These are phyloP conservation scores for Aramus guarauna DNA, from an alignment of 2,113 vertebrate species.

Conservation along the genomic window DNA sequence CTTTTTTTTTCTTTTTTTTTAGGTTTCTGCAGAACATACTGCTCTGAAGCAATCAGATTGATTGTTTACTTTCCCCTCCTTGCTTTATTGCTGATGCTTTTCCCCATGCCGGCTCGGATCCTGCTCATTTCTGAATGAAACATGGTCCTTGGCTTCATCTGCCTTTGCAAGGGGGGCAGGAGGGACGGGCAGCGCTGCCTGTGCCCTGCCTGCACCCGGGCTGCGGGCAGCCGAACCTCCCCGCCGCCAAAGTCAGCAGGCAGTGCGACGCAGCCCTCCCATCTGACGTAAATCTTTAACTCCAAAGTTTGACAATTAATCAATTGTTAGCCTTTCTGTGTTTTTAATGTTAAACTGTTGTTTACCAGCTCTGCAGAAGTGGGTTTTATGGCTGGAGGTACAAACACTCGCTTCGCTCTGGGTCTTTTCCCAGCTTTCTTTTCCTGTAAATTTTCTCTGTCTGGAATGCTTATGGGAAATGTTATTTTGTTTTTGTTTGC, in stretches of 20 bases:
- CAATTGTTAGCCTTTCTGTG: conserved; percentile 42
- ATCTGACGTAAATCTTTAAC: conserved; percentile 28
- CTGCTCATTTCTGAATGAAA: background rate
- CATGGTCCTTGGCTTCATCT: background rate
- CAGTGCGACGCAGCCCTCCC: background rate
- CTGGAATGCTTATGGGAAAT: conserved; percentile 86
- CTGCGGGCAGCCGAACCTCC: background rate
- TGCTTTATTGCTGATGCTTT: background rate
- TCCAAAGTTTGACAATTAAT: conserved; percentile 26
- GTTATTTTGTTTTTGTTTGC: conserved; percentile 88
- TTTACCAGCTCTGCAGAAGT: conserved; percentile 8
- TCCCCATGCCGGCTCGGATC: background rate
- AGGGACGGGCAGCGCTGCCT: background rate
- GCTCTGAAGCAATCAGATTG: conserved; percentile 22
- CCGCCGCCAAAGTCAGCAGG: background rate
- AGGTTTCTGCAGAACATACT: background rate
- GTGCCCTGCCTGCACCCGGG: background rate
- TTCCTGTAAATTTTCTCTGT: conserved; percentile 81
- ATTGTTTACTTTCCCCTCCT: background rate
- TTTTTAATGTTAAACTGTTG: conserved; percentile 36
- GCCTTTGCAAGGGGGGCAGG: background rate
- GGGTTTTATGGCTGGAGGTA: conserved; percentile 54
- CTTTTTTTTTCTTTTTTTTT: background rate
- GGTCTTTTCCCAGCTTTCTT: conserved; percentile 77
- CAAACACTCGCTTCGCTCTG: conserved; percentile 60